phyloP scores from a whole-genome alignment of 2,888 invertebrate genomes.

The Notodonta dromedarius region DNA sequence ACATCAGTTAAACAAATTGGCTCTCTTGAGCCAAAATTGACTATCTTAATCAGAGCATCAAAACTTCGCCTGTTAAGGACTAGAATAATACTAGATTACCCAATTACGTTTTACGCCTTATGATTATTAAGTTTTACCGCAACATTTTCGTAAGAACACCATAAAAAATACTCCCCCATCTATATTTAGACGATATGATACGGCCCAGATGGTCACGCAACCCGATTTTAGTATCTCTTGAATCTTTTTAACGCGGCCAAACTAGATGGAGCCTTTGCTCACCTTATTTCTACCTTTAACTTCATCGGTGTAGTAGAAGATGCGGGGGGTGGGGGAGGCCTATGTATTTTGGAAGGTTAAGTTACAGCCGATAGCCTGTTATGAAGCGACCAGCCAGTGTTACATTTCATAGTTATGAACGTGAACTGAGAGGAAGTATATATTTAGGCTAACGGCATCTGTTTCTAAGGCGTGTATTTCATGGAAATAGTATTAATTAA shows the following conservation, averaged over 20 bases:
- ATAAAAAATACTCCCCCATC: slow-evolving; percentile 73
- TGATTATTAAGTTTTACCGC: slow-evolving; percentile 51
- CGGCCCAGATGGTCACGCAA: slow-evolving; percentile 79
- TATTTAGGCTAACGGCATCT: slow-evolving; percentile 79
- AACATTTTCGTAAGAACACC: slow-evolving; percentile 63
- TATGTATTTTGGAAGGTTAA: slow-evolving; percentile 58
- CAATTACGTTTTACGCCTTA: slow-evolving; percentile 28
- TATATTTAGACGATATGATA: slow-evolving; percentile 80
- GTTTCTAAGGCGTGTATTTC: slow-evolving; percentile 69
- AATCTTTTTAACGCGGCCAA: slow-evolving; percentile 72
- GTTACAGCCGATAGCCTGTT: slow-evolving; percentile 76
- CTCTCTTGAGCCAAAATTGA: slow-evolving; percentile 4
- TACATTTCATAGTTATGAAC: slow-evolving; percentile 81
- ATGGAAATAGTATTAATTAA: slow-evolving; percentile 79
- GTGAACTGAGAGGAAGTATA: slow-evolving; percentile 80
- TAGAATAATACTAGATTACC: slow-evolving; percentile 35
- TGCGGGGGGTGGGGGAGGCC: slow-evolving; percentile 55
- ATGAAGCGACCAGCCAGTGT: slow-evolving; percentile 69
- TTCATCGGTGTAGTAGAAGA: slow-evolving; percentile 47
- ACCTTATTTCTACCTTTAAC: slow-evolving; percentile 53
- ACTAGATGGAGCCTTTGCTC: slow-evolving; percentile 56
- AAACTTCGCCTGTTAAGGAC: slow-evolving; percentile 22
- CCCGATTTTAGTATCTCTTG: slow-evolving; percentile 79
- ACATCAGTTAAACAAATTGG: not conserved
- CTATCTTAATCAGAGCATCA: slow-evolving; percentile 31